Evolutionary conservation across 1,140 invertebrate species (phyloP).

Genomic region (Brachionus plicatilis): DNA sequence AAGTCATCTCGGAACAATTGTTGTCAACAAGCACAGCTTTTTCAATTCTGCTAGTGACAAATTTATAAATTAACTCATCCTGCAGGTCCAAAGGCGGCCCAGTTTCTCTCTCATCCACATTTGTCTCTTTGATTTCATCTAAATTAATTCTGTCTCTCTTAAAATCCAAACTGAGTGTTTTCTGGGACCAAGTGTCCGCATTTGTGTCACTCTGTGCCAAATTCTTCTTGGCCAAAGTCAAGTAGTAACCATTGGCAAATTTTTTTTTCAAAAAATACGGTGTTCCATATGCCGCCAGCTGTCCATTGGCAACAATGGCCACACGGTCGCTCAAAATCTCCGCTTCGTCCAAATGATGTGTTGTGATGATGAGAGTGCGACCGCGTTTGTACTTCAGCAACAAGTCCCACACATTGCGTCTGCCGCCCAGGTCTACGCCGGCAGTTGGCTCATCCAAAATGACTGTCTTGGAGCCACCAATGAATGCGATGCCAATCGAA

Average conservation of each 20-base stretch:
- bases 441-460: constrained; percentile 56
- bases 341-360: constrained; percentile 59
- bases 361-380: constrained; percentile 57
- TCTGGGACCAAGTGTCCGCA: neutral
- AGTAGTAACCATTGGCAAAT: constrained; percentile 58
- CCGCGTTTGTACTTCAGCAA: constrained; percentile 53
- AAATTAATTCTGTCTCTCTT: neutral
- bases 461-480: constrained; percentile 57
- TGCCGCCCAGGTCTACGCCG: constrained; percentile 60
- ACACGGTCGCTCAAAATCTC: constrained; percentile 58
- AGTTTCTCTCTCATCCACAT: neutral
- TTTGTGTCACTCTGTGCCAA: neutral
- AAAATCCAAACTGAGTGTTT: neutral
- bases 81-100: constrained; percentile 3
- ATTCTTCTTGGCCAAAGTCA: neutral
- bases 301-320: constrained; percentile 52
- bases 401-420: constrained; percentile 63
- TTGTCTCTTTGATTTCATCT: neutral
- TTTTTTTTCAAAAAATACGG: constrained; percentile 48
- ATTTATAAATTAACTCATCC: neutral
- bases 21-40: constrained; percentile 42
- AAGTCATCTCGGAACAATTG: constrained; percentile 53
- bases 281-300: constrained; percentile 47
- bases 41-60: neutral
- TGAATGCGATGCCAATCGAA: constrained; percentile 58